These are phyloP conservation scores for Mugil cephalus DNA, from an alignment of 2,113 vertebrate genomes.

Conservation along the genomic window DNA sequence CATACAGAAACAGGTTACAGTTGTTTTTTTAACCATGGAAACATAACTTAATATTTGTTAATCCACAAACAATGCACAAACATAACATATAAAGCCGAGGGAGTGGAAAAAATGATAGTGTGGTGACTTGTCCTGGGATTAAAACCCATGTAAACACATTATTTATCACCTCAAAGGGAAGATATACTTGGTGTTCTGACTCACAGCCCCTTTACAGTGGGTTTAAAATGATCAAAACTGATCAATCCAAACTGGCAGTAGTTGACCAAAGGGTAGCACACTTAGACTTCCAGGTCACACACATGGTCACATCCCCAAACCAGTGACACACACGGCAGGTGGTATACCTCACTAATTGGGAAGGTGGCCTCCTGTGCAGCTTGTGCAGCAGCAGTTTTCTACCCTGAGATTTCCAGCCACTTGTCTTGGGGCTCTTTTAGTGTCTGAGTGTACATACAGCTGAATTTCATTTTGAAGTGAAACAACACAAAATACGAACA, in stretches of 20 bases:
- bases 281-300: no score
- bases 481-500: conserved; percentile 13
- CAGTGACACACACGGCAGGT: not conserved
- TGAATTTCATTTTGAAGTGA: conserved; percentile 3
- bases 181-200: not conserved
- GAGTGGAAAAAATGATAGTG: not conserved
- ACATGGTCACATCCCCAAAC: no score
- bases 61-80: not conserved
- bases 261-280: not conserved
- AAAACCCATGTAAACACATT: conserved; percentile 57
- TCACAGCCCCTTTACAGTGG: not conserved
- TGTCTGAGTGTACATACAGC: conserved; percentile 2
- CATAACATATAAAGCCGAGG: not conserved
- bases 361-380: no score
- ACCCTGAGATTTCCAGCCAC: no score
- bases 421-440: no score
- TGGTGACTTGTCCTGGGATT: not conserved
- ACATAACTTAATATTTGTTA: conserved; percentile 1
- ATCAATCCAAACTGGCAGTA: not conserved
- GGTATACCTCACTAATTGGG: not conserved
- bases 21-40: not conserved
- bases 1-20: not conserved
- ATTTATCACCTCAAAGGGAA: conserved; percentile 1
- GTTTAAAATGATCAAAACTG: not conserved
- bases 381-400: not conserved